Evolutionary conservation across 2,797 vertebrate genomes (phyloP), one percentile per base, ranked within the genome.

Genomic region (Alca torda): DNA sequence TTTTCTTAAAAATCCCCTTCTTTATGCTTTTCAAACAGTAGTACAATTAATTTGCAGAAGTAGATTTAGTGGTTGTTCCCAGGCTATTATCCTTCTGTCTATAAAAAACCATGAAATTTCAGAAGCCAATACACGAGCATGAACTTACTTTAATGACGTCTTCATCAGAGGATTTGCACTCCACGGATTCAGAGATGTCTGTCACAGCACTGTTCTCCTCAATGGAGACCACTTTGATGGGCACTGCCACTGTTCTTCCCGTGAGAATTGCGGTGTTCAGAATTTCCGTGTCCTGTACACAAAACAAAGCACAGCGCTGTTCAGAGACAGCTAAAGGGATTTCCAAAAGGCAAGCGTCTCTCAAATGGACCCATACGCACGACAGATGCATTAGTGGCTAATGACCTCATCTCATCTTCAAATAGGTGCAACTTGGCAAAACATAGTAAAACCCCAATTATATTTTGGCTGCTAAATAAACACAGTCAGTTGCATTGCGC

Each of bases 221-320:
- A 56, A 99, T 97, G 8, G 99, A 98, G 93, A 99, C 98, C 97
- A 99, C 99, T 95, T 98, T 99, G 46, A 99, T 93, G 3, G 99
- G 99, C 81, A 99, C 98, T 2, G 99, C 98, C 60, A 99, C 99
- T 0, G 98, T 99, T 91, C 98, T 99, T 33, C 99, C 99, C 0
- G 99, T 99, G 76, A 99, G 98, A 68, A 99, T 98, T 1, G 99
- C 99, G 0, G 99, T 99, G 98, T 99, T 99, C 94, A 99, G 96
- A 68, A 99, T 99, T 97, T 99, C 99, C 0, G 98, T 98, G 97
- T 99, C 99, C 99, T 99, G 98, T 19, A 51, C 5, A 69, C 43
- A 81, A 80, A 95, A 81, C 8, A 93, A 82, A 91, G 82, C 50
- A 77, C 9, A 31, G 21, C 1, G 0, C 39, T 25, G 43, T 18